phyloP scores from a whole-genome alignment of 2,113 vertebrate species.

The Paracanthobrama guichenoti region DNA sequence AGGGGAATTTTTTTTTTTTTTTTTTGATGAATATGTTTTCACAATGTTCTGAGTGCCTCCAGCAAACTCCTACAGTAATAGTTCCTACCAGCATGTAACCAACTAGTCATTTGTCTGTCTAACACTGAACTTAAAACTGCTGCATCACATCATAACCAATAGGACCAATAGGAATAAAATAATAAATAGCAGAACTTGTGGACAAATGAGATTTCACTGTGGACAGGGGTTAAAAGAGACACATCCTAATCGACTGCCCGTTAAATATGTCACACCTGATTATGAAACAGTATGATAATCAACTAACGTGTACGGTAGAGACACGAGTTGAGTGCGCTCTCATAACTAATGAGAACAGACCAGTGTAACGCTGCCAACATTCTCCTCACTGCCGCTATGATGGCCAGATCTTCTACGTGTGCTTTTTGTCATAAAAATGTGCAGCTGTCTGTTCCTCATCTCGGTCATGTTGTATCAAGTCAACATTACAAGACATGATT shows the following conservation, averaged over 20 bases:
- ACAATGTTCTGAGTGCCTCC: no score
- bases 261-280: neutral
- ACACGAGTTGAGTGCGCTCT: conserved; percentile 9
- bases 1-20: neutral
- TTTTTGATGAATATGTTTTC: no score
- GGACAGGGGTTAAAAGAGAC: neutral
- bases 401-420: conserved; percentile 46
- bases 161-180: neutral
- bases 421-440: conserved; percentile 43
- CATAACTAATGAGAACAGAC: conserved; percentile 44
- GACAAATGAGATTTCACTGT: neutral
- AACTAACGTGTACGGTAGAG: neutral
- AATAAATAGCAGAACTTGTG: neutral
- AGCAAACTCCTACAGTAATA: neutral
- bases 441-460: conserved; percentile 51
- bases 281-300: neutral
- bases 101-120: neutral
- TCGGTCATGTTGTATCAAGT: conserved; percentile 14
- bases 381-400: conserved; percentile 38
- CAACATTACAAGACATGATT: conserved; percentile 30
- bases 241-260: neutral
- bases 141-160: neutral
- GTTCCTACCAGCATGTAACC: neutral
- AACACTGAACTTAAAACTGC: neutral
- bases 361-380: conserved; percentile 44